A percentile compares a stretch with the other conserved stretches of the same genome.
Conservation (phyloP, 2,113 vertebrate genomes). For the Thryonomys swinderianus region DNA sequence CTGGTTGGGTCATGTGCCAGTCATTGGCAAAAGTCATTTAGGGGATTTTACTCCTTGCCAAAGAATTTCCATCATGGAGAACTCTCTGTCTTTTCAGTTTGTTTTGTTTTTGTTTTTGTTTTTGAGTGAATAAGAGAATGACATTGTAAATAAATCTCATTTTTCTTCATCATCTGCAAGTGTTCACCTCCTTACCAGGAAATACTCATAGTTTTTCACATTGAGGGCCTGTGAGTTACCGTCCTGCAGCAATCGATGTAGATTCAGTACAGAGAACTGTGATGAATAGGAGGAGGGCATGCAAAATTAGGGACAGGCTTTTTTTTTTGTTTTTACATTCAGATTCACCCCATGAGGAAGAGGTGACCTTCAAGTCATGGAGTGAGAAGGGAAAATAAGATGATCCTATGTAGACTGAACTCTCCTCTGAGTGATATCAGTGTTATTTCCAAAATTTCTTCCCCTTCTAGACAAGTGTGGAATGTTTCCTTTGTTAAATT, state of each 20-base stretch:
- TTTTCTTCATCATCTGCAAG: background rate
- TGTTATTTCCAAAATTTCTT: background rate
- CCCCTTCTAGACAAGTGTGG: background rate
- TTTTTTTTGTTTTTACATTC: background rate
- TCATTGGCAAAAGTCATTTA: background rate
- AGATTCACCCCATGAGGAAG: background rate
- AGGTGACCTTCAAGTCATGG: background rate
- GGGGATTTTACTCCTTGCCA: background rate
- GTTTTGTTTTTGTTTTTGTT: background rate
- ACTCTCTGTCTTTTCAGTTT: background rate
- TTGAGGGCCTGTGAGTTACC: background rate
- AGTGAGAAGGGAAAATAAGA: background rate
- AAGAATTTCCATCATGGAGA: background rate
- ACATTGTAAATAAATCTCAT: background rate
- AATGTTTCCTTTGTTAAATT: background rate
- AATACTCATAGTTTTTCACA: background rate
- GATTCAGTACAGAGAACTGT: background rate
- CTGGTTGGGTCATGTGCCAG: background rate
- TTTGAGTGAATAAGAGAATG: background rate
- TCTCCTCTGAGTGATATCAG: background rate
- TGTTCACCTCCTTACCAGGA: background rate
- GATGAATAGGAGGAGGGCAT: background rate
- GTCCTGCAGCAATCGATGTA: background rate
- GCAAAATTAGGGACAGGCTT: background rate
- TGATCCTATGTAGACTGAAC: background rate